Evolutionary conservation across 2,797 vertebrate genomes (phyloP).

Genomic region (Tokudaia muenninki): DNA sequence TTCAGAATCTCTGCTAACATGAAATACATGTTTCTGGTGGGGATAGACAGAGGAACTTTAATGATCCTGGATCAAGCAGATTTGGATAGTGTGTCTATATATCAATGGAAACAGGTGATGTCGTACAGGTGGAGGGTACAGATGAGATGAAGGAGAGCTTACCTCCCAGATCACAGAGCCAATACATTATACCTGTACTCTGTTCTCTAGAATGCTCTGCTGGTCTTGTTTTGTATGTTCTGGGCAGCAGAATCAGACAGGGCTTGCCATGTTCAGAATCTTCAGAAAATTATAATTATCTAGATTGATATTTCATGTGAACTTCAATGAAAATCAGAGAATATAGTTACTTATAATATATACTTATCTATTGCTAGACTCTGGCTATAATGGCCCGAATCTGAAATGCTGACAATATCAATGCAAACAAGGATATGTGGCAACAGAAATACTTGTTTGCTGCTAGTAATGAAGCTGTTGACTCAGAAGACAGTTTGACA

Average conservation of each 20-base stretch:
- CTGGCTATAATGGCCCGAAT: background rate
- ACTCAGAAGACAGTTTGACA: background rate
- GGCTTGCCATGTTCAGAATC: slow-evolving; percentile 2
- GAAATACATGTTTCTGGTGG: background rate
- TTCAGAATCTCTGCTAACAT: slow-evolving; percentile 14
- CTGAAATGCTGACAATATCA: background rate
- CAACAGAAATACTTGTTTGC: background rate
- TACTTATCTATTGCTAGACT: background rate
- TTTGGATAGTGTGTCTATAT: background rate
- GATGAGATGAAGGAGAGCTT: background rate
- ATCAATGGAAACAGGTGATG: background rate
- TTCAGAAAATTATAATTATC: slow-evolving; percentile 34
- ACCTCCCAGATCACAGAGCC: background rate
- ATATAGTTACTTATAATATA: background rate
- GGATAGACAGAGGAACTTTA: background rate
- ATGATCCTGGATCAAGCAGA: background rate
- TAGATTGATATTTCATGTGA: background rate
- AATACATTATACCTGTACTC: background rate
- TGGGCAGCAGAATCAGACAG: background rate
- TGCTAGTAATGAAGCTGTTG: background rate
- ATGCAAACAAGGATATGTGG: too few relatives aligned
- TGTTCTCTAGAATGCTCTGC: background rate
- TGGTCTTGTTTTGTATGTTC: background rate
- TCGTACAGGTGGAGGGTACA: background rate
- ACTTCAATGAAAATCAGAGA: background rate